Conservation (phyloP, 2,113 vertebrate species). For the Thalassarche chlororhynchos region DNA sequence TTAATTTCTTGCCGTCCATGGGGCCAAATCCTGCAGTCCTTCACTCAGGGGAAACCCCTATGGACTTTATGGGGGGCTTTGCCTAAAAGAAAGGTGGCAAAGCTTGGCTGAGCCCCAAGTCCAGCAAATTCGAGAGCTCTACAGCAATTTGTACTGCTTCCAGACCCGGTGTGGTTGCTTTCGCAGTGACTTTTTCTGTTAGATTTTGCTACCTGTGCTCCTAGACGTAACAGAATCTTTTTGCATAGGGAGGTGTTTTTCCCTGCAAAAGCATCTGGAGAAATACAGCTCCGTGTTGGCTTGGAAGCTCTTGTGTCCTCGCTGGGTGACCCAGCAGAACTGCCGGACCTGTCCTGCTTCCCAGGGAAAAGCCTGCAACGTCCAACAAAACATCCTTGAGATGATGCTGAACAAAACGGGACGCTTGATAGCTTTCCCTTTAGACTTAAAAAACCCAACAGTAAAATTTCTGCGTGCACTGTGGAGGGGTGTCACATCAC, state of each 20-base stretch:
- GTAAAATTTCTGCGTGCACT: not conserved
- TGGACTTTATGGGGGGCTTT: not conserved
- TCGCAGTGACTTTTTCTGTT: not conserved
- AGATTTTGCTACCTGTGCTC: not conserved
- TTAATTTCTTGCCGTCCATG: not conserved
- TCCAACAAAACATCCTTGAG: conserved; percentile 2
- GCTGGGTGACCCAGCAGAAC: conserved; percentile 46
- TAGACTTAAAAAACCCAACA: not conserved
- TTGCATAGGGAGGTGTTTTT: not conserved
- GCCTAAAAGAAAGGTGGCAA: not conserved
- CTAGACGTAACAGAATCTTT: not conserved
- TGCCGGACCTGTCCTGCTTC: not conserved
- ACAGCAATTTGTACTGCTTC: not conserved
- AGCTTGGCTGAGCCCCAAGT: not conserved
- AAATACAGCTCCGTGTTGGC: not conserved
- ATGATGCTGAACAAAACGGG: conserved; percentile 36
- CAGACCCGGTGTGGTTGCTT: not conserved
- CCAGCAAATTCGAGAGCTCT: not conserved
- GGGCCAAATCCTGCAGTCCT: not conserved
- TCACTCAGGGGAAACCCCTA: not conserved
- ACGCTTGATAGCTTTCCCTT: not conserved
- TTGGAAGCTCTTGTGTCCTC: not conserved
- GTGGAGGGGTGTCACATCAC: not conserved
- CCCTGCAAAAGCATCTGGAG: not conserved
- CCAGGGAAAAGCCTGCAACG: not conserved